Conservation (phyloP, 2,797 vertebrate genomes). For the Octomys mimax region DNA sequence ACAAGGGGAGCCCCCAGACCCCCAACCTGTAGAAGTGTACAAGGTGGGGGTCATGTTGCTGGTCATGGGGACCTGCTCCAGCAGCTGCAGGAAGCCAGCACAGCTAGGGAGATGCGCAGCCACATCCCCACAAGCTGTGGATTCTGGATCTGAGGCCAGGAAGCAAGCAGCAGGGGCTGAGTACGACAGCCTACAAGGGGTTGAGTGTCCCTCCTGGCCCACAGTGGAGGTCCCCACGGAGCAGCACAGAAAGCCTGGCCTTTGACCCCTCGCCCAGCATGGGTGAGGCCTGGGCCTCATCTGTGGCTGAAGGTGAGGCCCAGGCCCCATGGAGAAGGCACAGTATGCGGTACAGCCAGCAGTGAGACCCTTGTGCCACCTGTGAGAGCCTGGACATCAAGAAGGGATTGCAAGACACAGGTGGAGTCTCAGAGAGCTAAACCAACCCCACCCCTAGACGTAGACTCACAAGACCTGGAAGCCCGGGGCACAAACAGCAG, state of each 20-base stretch:
- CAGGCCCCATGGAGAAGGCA: not conserved
- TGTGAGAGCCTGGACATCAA: not conserved
- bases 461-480: not conserved
- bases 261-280: not conserved
- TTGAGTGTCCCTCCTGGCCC: not conserved
- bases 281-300: not conserved
- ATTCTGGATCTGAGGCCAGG: not conserved
- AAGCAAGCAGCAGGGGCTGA: not conserved
- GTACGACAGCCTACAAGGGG: too few relatives aligned
- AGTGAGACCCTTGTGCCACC: not conserved
- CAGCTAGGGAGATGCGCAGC: not conserved
- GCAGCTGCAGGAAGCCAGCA: not conserved
- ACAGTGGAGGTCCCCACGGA: not conserved
- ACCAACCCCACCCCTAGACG: not conserved
- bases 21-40: not conserved
- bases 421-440: not conserved
- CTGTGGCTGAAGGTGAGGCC: too few relatives aligned
- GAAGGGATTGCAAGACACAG: not conserved
- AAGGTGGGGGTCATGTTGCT: not conserved
- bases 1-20: not conserved
- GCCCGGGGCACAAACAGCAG: not conserved
- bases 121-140: too few relatives aligned
- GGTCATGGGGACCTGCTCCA: not conserved
- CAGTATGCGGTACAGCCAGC: accelerated
- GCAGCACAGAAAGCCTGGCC: not conserved